phyloP scores from a whole-genome alignment of 2,797 vertebrate genomes.

The Garrulus glandarius region DNA sequence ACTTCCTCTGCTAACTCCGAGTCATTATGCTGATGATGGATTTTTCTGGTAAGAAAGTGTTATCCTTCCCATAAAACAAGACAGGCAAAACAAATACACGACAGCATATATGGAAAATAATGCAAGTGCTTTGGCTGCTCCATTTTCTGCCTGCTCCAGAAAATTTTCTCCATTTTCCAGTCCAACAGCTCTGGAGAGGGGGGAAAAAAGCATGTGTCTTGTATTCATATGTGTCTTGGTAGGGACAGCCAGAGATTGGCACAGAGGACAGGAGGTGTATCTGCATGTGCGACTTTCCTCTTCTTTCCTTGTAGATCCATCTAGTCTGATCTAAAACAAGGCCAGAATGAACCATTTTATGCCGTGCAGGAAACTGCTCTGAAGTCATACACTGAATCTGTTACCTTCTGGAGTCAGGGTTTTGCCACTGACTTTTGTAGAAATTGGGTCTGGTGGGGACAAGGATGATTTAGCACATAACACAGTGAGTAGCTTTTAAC shows the following conservation, averaged over 20 bases:
- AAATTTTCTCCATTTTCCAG: too few species aligned
- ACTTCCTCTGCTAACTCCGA: background rate
- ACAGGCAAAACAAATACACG: background rate
- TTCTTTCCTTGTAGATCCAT: background rate
- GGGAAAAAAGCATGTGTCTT: background rate
- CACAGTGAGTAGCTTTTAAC: background rate
- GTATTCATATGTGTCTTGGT: background rate
- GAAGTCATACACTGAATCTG: background rate
- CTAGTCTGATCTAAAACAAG: background rate
- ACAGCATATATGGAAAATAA: background rate
- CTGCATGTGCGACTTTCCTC: background rate
- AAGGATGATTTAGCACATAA: background rate
- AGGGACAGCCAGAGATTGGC: accelerated
- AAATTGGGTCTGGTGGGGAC: background rate
- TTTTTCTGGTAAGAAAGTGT: background rate
- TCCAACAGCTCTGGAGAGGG: background rate
- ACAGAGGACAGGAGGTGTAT: background rate
- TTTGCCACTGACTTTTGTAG: background rate
- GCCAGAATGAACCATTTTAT: background rate
- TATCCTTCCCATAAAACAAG: background rate
- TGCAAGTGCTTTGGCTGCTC: background rate
- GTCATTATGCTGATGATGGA: background rate
- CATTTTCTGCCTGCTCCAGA: background rate
- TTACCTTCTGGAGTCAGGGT: background rate
- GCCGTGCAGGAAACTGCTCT: background rate